Evolutionary conservation across 2,888 invertebrate species (phyloP).

Genomic region (Microdon myrmicae): DNA sequence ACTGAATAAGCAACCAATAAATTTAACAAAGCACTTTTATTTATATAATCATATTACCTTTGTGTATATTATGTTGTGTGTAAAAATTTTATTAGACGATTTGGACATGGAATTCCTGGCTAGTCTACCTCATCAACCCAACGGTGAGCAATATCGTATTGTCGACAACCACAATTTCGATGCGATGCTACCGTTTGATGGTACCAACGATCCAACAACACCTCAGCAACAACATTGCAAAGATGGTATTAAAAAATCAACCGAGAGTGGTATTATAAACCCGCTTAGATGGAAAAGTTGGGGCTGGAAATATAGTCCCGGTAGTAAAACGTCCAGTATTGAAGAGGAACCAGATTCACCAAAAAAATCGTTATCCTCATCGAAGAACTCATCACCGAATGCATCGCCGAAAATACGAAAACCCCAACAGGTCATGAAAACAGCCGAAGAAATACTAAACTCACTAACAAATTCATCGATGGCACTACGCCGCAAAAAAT

Average conservation of each 20-base stretch:
- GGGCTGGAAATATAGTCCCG: slow-evolving; percentile 59
- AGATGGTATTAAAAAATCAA: slow-evolving; percentile 44
- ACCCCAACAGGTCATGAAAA: slow-evolving; percentile 31
- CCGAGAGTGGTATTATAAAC: slow-evolving; percentile 49
- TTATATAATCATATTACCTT: too few relatives aligned
- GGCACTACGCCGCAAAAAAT: slow-evolving; percentile 54
- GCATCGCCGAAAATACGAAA: slow-evolving; percentile 56
- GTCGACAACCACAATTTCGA: slow-evolving; percentile 32
- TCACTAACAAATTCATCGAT: slow-evolving; percentile 37
- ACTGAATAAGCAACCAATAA: too few relatives aligned
- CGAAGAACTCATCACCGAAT: slow-evolving; percentile 56
- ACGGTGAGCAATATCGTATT: slow-evolving; percentile 36
- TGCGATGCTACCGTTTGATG: slow-evolving; percentile 30
- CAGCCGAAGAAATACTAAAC: slow-evolving; percentile 39
- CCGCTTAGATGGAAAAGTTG: slow-evolving; percentile 56
- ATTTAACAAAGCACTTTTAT: too few relatives aligned
- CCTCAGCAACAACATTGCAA: slow-evolving; percentile 15
- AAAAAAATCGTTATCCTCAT: slow-evolving; percentile 55
- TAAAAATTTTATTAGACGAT: slow-evolving; percentile 56
- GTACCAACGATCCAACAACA: slow-evolving; percentile 30
- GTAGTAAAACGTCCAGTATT: slow-evolving; percentile 56
- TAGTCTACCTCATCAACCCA: slow-evolving; percentile 54
- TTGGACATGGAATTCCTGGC: slow-evolving; percentile 58
- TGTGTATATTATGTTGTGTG: slow-evolving; percentile 49
- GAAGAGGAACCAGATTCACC: slow-evolving; percentile 58